Conservation (phyloP, 2,797 vertebrate genomes). For the Neosilurus hyrtlii region DNA sequence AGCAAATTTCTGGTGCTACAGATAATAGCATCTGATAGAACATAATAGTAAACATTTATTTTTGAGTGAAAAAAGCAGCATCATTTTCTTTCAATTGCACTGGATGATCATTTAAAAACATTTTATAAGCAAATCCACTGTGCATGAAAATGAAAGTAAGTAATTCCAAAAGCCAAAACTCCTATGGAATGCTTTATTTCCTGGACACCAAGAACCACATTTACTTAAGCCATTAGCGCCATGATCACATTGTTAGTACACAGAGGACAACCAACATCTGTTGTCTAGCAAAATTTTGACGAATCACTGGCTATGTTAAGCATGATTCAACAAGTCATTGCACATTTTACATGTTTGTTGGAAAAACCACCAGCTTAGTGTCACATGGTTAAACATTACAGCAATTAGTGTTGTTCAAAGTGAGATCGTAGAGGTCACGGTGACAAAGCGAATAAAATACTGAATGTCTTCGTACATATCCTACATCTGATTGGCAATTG, state of each 20-base stretch:
- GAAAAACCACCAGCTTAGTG: slow-evolving; percentile 45
- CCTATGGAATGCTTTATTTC: slow-evolving; percentile 56
- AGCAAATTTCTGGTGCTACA: background rate
- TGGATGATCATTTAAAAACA: background rate
- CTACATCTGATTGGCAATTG: slow-evolving; percentile 44
- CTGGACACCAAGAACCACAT: slow-evolving; percentile 52
- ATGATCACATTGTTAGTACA: slow-evolving; percentile 48
- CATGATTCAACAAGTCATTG: slow-evolving; percentile 49
- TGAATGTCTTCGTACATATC: slow-evolving; percentile 35
- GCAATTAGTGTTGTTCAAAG: slow-evolving; percentile 48
- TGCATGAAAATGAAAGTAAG: background rate
- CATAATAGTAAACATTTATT: background rate
- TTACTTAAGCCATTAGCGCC: slow-evolving; percentile 48
- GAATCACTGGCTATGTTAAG: slow-evolving; percentile 46
- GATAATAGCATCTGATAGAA: background rate
- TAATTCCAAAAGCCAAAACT: background rate
- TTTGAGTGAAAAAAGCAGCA: background rate
- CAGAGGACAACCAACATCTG: slow-evolving; percentile 45
- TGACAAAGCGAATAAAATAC: slow-evolving; percentile 50
- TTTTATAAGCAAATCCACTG: background rate
- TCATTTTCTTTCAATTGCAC: background rate
- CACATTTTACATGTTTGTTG: slow-evolving; percentile 45
- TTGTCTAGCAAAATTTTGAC: slow-evolving; percentile 45
- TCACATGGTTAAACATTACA: slow-evolving; percentile 42
- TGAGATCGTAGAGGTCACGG: slow-evolving; percentile 53